phyloP scores from a whole-genome alignment of 2,113 vertebrate species.

The Myotis yumanensis region DNA sequence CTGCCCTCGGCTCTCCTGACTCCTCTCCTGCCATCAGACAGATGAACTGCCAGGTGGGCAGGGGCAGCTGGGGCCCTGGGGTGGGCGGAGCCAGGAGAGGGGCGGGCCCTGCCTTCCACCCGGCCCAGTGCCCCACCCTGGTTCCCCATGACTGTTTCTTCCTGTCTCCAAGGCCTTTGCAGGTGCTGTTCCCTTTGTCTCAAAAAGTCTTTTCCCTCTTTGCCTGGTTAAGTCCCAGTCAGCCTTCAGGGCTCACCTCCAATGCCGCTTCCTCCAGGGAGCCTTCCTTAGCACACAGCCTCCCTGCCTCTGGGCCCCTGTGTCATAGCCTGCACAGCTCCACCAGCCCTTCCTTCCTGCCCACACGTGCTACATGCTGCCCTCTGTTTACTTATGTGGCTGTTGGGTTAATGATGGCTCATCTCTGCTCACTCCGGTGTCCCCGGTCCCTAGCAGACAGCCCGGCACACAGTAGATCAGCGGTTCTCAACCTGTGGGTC shows the following conservation, averaged over 20 bases:
- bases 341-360: accelerated
- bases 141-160: not conserved
- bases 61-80: not conserved
- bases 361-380: accelerated
- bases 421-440: not conserved
- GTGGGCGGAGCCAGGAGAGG: not conserved
- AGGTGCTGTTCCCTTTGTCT: not conserved
- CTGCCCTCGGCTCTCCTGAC: not conserved
- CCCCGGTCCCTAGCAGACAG: not conserved
- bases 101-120: not conserved
- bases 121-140: no score
- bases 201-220: not conserved
- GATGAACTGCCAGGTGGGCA: not conserved
- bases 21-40: not conserved
- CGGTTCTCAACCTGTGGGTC: no score
- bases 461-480: not conserved
- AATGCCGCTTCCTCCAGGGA: not conserved
- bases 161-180: no score
- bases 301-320: accelerated
- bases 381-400: no score
- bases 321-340: accelerated
- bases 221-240: not conserved
- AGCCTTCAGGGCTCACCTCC: not conserved
- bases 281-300: not conserved
- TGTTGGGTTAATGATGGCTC: not conserved